These are phyloP conservation scores for Phoenoteleia sp. DNA, from an alignment of 2,888 invertebrate species.

Conservation along the genomic window DNA sequence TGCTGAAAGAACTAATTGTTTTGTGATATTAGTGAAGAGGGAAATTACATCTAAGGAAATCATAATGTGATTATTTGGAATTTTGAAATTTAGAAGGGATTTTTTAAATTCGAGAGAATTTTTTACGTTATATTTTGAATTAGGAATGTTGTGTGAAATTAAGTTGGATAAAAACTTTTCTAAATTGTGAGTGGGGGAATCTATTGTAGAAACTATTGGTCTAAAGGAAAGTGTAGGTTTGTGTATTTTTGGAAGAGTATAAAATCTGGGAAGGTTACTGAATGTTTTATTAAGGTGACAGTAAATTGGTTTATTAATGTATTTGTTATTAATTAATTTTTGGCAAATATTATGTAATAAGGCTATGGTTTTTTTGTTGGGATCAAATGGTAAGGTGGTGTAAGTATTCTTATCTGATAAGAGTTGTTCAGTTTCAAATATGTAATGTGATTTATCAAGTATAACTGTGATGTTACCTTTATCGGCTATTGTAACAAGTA, in stretches of 20 bases:
- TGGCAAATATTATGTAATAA: not conserved
- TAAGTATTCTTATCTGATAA: too few relatives aligned
- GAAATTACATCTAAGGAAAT: not conserved
- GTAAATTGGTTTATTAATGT: not conserved
- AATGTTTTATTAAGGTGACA: not conserved
- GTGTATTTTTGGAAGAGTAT: conserved; percentile 19
- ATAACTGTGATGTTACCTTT: not conserved
- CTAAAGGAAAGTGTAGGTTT: conserved; percentile 3
- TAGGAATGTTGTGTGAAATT: not conserved
- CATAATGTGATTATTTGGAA: not conserved
- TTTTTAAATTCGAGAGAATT: not conserved
- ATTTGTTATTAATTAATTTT: not conserved
- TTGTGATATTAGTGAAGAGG: not conserved
- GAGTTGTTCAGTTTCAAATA: not conserved
- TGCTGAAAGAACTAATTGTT: not conserved
- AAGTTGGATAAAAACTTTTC: conserved; percentile 9
- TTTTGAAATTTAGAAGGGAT: too few relatives aligned
- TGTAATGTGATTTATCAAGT: not conserved
- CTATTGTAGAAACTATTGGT: conserved; percentile 16
- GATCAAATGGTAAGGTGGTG: not conserved
- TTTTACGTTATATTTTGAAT: not conserved
- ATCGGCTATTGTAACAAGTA: not conserved
- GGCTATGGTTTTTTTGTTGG: not conserved
- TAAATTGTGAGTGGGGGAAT: conserved; percentile 11
- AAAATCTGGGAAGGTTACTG: conserved; percentile 12